A percentile compares a stretch with the other conserved stretches of the same genome.
Evolutionary conservation across 2,113 vertebrate genomes (phyloP).

Genomic region (Thomomys bottae): DNA sequence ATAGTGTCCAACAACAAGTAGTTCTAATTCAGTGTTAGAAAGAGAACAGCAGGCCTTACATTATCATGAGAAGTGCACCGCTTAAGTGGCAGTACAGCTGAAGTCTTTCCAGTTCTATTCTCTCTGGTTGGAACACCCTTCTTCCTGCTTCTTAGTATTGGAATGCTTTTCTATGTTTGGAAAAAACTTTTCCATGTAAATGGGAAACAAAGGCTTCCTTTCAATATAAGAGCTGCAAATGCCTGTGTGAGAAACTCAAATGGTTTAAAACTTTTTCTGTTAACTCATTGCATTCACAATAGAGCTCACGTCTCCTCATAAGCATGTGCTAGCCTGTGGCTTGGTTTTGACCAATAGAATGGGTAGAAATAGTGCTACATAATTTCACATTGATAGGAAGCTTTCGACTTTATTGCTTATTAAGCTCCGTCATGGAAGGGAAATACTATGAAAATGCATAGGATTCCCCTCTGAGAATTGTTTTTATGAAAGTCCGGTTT

Average conservation of each 20-base stretch:
- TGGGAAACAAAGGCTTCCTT: background rate
- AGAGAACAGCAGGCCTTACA: constrained; percentile 24
- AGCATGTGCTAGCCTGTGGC: background rate
- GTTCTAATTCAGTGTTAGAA: constrained; percentile 60
- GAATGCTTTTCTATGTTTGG: background rate
- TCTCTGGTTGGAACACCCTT: background rate
- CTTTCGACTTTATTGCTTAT: constrained; percentile 8
- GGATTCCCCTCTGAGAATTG: background rate
- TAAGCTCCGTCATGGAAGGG: background rate
- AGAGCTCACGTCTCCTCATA: background rate
- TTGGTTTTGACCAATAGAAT: background rate
- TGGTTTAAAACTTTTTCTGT: background rate
- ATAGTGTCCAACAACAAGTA: constrained; percentile 1
- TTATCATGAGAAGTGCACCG: constrained; percentile 28
- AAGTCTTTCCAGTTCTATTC: constrained; percentile 25
- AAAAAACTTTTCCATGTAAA: background rate
- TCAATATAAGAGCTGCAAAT: constrained; percentile 7
- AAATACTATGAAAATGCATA: background rate
- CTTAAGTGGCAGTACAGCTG: constrained; percentile 5
- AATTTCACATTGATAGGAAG: background rate
- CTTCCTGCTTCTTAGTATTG: constrained; percentile 23
- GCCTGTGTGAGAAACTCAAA: background rate
- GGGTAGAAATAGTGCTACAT: background rate
- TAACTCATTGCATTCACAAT: background rate
- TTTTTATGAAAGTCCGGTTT: background rate